phyloP scores from a whole-genome alignment of 1,140 invertebrate species.

The Drosophila melanogaster region DNA sequence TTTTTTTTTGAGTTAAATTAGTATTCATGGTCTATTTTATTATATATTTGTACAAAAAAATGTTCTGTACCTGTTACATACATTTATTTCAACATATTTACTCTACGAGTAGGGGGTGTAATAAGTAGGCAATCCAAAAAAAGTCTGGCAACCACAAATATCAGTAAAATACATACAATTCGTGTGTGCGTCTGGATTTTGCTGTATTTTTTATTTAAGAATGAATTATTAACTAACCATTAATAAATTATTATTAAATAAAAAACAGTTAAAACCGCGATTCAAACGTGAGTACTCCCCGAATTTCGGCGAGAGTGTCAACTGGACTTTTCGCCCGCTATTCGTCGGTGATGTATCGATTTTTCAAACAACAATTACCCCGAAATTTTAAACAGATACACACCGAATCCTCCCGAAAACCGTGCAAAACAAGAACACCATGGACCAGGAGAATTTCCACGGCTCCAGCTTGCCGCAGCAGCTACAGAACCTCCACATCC shows the following conservation, averaged over 20 bases:
- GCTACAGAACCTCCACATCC: constrained; percentile 45
- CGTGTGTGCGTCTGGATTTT: constrained; percentile 78
- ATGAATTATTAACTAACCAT: constrained; percentile 81
- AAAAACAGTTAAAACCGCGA: constrained; percentile 79
- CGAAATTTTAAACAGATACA: constrained; percentile 56
- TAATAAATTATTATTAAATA: constrained; percentile 85
- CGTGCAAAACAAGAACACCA: constrained; percentile 22
- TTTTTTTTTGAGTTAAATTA: too few relatives aligned
- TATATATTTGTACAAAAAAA: too few relatives aligned
- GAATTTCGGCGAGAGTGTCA: neutral
- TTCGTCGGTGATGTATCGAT: constrained; percentile 50
- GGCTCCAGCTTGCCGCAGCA: constrained; percentile 41
- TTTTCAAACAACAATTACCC: constrained; percentile 47
- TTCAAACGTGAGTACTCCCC: constrained; percentile 47
- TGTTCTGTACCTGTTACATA: too few relatives aligned
- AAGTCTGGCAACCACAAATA: constrained; percentile 27
- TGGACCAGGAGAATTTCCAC: constrained; percentile 65
- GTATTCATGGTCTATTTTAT: too few relatives aligned
- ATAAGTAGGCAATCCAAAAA: constrained; percentile 26
- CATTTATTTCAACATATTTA: too few relatives aligned
- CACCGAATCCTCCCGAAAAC: constrained; percentile 26
- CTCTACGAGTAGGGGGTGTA: neutral
- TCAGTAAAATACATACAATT: constrained; percentile 49
- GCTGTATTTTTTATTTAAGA: constrained; percentile 84
- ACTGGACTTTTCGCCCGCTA: neutral